phyloP scores from a whole-genome alignment of 2,113 vertebrate genomes.

The Amphilophus citrinellus region DNA sequence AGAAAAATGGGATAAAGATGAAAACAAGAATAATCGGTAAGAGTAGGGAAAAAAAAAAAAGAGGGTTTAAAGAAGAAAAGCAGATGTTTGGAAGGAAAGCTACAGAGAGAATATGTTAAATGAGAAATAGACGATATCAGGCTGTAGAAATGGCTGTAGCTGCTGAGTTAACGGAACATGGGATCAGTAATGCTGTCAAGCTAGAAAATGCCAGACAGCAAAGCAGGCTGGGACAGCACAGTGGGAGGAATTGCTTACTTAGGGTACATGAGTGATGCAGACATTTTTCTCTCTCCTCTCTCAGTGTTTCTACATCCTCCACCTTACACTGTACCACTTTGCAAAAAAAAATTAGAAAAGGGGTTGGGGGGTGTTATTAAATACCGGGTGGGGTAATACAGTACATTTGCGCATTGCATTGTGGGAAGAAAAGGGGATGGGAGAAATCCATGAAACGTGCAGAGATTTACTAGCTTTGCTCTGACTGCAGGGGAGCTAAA shows the following conservation, averaged over 20 bases:
- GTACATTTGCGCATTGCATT: constrained; percentile 69
- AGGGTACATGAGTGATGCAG: constrained; percentile 48
- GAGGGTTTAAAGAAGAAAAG: not conserved
- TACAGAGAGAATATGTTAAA: constrained; percentile 56
- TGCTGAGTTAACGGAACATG: constrained; percentile 67
- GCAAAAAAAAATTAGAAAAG: constrained; percentile 20
- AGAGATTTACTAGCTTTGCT: constrained; percentile 70
- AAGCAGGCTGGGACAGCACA: constrained; percentile 52
- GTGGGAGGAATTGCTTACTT: constrained; percentile 54
- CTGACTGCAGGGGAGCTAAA: constrained; percentile 66
- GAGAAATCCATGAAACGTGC: constrained; percentile 62
- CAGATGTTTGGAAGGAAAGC: constrained; percentile 13
- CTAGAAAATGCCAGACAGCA: constrained; percentile 59
- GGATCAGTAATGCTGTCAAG: constrained; percentile 70
- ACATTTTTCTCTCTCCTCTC: not conserved
- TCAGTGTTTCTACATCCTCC: constrained; percentile 24
- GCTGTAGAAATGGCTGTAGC: constrained; percentile 44
- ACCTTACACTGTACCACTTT: constrained; percentile 32
- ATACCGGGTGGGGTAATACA: constrained; percentile 46
- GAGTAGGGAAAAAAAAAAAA: not conserved
- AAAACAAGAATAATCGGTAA: not conserved
- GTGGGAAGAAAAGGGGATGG: constrained; percentile 65
- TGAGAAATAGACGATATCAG: constrained; percentile 40
- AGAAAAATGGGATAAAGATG: constrained; percentile 2
- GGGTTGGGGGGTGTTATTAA: not conserved